Percentiles rank a stretch among this genome's conserved stretches.
phyloP scores from a whole-genome alignment of 2,797 vertebrate species.

The Muscicapa comitata region DNA sequence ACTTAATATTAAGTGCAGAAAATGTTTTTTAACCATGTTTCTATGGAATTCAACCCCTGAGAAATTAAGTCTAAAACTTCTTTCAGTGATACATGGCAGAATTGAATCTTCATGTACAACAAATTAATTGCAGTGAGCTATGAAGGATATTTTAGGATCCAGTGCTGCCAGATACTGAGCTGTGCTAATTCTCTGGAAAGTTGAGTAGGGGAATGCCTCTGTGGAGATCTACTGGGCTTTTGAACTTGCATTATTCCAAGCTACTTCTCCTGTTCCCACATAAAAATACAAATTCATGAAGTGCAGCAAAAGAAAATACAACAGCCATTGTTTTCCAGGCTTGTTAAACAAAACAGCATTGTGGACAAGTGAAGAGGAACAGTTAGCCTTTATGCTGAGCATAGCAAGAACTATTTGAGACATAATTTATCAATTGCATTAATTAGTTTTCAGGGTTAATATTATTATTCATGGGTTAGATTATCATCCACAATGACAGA shows the following conservation, averaged over 20 bases:
- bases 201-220: not conserved
- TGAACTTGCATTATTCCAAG: not conserved
- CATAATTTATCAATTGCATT: not conserved
- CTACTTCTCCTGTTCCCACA: not conserved
- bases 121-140: not conserved
- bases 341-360: constrained; percentile 24
- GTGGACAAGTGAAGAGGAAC: not conserved
- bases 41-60: not conserved
- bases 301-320: not conserved
- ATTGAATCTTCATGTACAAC: not conserved
- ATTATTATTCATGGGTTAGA: not conserved
- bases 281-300: not conserved
- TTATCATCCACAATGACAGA: not conserved
- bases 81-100: not conserved
- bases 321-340: not conserved
- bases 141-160: constrained; percentile 24
- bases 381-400: not conserved
- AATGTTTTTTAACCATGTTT: not conserved
- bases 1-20: constrained; percentile 24
- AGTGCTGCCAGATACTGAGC: not conserved
- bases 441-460: not conserved
- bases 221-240: not conserved
- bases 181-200: constrained; percentile 3
- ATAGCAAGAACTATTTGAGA: not conserved
- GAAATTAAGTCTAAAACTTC: constrained; percentile 25